A percentile compares a stretch with the other conserved stretches of the same genome.
These are phyloP conservation scores for Xiphophorus couchianus DNA, from an alignment of 2,113 vertebrate species.

Conservation along the genomic window DNA sequence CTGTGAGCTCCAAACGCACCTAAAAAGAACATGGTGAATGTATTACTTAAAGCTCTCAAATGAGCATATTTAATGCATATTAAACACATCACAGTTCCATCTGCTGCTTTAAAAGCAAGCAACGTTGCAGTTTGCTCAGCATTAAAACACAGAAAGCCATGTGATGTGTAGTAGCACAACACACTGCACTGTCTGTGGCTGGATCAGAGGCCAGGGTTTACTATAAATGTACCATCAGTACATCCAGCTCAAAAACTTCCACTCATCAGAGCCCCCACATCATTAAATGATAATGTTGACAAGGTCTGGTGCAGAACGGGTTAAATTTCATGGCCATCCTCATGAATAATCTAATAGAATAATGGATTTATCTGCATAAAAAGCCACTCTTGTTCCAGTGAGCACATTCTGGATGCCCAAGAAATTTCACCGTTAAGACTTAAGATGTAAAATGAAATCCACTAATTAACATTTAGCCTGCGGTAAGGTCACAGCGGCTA, in stretches of 20 bases:
- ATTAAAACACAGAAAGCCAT: constrained; percentile 25
- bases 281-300: constrained; percentile 20
- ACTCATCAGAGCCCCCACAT: constrained; percentile 14
- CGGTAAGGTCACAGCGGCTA: not conserved
- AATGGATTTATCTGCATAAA: not conserved
- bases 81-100: constrained; percentile 18
- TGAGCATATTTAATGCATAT: not conserved
- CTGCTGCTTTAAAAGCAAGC: constrained; percentile 9
- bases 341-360: not conserved
- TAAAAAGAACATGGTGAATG: not conserved
- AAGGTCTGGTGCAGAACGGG: not conserved
- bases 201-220: constrained; percentile 51
- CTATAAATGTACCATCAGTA: constrained; percentile 42
- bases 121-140: not conserved
- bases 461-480: not conserved
- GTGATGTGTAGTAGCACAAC: constrained; percentile 4
- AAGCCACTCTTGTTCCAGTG: not conserved
- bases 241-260: constrained; percentile 11
- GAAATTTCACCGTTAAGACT: not conserved
- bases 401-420: not conserved
- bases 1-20: not conserved
- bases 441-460: not conserved
- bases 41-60: constrained; percentile 28
- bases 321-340: not conserved
- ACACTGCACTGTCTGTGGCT: not conserved